Evolutionary conservation across 2,113 vertebrate genomes (phyloP).

Genomic region (Aplodontia rufa): DNA sequence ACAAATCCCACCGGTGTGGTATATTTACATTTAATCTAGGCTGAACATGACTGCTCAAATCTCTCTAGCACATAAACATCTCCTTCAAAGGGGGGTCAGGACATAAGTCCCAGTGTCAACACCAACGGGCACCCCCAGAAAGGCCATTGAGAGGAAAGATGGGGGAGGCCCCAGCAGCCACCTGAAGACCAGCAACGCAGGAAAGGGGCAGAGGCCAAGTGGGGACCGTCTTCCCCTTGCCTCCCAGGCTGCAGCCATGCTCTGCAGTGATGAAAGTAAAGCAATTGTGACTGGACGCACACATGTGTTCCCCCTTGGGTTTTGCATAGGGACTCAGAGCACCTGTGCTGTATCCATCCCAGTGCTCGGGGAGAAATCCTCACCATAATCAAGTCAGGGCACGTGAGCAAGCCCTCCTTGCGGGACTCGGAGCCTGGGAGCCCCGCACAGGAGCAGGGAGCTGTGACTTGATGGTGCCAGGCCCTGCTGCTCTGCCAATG

Average conservation of each 20-base stretch:
- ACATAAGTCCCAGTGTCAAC: neutral
- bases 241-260: neutral
- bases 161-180: neutral
- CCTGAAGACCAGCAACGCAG: neutral
- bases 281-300: neutral
- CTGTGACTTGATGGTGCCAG: neutral
- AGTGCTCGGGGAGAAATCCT: neutral
- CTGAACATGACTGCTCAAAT: neutral
- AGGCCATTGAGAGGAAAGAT: neutral
- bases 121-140: neutral
- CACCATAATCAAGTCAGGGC: neutral
- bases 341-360: neutral
- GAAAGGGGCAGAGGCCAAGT: neutral
- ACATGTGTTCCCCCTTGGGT: neutral
- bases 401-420: neutral
- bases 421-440: fast-evolving
- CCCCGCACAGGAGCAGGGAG: neutral
- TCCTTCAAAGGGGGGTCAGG: slow-evolving; percentile 48
- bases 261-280: neutral
- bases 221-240: neutral
- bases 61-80: neutral
- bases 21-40: slow-evolving; percentile 32
- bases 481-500: neutral
- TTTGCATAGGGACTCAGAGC: neutral
- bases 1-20: too few relatives aligned